Conservation (phyloP, 2,797 vertebrate genomes). For the Leptodactylus fallax region DNA sequence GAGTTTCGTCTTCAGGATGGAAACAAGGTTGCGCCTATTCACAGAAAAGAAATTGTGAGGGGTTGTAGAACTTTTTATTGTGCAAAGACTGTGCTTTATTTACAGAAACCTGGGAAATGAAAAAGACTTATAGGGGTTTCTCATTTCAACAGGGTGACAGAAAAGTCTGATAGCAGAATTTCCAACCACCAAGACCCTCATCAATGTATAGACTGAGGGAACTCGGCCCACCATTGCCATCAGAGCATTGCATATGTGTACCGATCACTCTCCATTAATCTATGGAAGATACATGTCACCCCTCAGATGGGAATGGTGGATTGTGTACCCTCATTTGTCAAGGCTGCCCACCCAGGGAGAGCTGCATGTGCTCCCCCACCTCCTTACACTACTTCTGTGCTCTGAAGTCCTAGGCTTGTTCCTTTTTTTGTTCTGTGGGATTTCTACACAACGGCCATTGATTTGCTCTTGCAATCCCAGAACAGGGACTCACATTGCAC, state of each 20-base stretch:
- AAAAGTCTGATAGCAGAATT: not conserved
- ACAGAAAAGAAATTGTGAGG: not conserved
- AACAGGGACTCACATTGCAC: not conserved
- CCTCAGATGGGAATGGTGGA: not conserved
- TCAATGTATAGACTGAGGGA: not conserved
- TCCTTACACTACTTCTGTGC: not conserved
- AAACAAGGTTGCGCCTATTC: too few species aligned
- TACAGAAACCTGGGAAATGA: too few species aligned
- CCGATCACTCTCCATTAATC: not conserved
- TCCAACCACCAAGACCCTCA: not conserved
- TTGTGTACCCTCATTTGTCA: not conserved
- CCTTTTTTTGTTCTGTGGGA: not conserved
- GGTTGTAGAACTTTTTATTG: too few species aligned
- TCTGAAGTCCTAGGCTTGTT: not conserved
- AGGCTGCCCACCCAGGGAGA: not conserved
- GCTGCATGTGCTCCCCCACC: not conserved
- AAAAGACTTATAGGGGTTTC: not conserved
- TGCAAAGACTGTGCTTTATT: too few species aligned
- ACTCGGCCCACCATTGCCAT: not conserved
- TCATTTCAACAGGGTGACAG: not conserved
- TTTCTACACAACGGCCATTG: conserved; percentile 3
- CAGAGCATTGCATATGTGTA: not conserved
- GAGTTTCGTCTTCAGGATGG: too few species aligned
- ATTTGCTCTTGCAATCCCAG: not conserved
- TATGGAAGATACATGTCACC: not conserved